Conservation (phyloP, 2,113 vertebrate species). For the Upupa epops region DNA sequence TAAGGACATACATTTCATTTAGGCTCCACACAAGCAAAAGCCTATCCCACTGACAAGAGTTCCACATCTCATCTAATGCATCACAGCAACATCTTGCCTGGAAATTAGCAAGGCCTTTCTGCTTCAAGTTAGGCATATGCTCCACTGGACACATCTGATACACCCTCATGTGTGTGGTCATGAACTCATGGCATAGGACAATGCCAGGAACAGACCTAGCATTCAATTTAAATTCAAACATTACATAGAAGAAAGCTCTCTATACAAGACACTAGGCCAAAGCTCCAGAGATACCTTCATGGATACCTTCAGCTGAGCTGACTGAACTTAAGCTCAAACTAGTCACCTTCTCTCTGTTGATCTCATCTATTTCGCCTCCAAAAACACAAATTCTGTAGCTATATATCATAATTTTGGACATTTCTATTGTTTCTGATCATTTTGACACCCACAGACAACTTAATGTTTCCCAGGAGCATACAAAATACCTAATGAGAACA, state of each 20-base stretch:
- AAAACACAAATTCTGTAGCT: background rate
- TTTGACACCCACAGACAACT: background rate
- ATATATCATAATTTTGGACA: background rate
- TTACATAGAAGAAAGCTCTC: background rate
- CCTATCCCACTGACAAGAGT: background rate
- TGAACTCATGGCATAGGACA: background rate
- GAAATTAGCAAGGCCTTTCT: background rate
- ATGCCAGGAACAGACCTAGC: background rate
- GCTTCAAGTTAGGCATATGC: background rate
- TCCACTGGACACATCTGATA: background rate
- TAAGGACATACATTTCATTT: background rate
- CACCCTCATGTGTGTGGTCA: fast-evolving
- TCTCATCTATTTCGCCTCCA: background rate
- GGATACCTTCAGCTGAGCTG: background rate
- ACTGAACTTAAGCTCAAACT: background rate
- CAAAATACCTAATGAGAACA: background rate
- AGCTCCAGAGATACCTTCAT: background rate
- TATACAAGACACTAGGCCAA: background rate
- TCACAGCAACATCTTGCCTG: background rate
- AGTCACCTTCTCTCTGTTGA: background rate
- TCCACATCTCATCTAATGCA: background rate
- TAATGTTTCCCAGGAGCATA: background rate
- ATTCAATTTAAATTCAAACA: background rate
- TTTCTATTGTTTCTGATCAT: background rate
- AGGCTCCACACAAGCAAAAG: background rate